These are phyloP conservation scores for Caradrina kadenii DNA, from an alignment of 2,888 invertebrate species.

Conservation along the genomic window DNA sequence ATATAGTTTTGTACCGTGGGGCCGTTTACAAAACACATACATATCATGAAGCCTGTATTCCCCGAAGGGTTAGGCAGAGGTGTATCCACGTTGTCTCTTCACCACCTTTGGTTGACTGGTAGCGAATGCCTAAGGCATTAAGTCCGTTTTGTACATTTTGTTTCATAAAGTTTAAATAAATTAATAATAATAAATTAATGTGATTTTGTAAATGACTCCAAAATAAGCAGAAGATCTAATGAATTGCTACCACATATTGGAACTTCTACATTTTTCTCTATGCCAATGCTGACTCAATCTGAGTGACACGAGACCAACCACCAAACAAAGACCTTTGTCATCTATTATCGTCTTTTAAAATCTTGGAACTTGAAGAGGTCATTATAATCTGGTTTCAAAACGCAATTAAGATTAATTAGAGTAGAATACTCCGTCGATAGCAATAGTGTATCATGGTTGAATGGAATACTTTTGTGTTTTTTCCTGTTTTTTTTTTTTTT, in stretches of 20 bases:
- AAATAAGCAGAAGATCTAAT: neutral
- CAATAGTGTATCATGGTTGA: conserved; percentile 35
- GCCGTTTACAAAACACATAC: too few relatives aligned
- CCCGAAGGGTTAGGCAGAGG: too few relatives aligned
- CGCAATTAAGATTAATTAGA: conserved; percentile 80
- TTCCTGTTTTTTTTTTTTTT: conserved; percentile 14
- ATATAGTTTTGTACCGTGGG: too few relatives aligned
- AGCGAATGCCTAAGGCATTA: too few relatives aligned
- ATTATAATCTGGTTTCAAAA: conserved; percentile 64
- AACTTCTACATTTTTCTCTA: conserved; percentile 26
- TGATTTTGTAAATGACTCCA: too few relatives aligned
- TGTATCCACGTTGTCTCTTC: too few relatives aligned
- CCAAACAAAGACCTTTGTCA: conserved; percentile 64
- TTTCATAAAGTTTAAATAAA: too few relatives aligned
- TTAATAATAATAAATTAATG: too few relatives aligned
- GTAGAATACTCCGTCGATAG: conserved; percentile 62
- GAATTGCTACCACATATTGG: neutral
- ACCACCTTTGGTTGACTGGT: too few relatives aligned
- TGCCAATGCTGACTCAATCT: conserved; percentile 71
- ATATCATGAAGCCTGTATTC: too few relatives aligned
- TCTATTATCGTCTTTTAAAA: conserved; percentile 45
- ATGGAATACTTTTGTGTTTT: conserved; percentile 41
- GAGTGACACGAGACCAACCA: conserved; percentile 70
- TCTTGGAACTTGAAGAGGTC: conserved; percentile 46
- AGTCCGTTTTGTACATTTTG: too few relatives aligned